Evolutionary conservation across 37 sponge, comb jelly and placozoan species (phyloP).

Genomic region (Ephydatia muelleri): DNA sequence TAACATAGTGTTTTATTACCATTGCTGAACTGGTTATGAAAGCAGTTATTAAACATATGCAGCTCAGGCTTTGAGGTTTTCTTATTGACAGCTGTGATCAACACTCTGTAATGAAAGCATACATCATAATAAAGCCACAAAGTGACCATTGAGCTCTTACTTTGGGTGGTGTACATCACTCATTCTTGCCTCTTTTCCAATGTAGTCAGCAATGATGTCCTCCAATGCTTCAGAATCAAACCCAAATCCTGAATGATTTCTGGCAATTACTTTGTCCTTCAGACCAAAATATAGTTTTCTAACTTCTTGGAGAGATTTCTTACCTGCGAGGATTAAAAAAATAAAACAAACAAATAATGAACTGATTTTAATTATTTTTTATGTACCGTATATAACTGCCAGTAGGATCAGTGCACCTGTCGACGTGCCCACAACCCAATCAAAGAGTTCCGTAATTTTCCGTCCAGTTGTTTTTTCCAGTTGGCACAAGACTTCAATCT

Average conservation of each 20-base stretch:
- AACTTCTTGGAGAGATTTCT: constrained; percentile 35
- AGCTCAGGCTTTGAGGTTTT: neutral
- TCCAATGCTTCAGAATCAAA: constrained; percentile 43
- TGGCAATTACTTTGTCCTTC: constrained; percentile 29
- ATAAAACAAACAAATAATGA: neutral
- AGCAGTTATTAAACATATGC: neutral
- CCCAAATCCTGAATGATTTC: constrained; percentile 8
- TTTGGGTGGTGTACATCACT: constrained; percentile 47
- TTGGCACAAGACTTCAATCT: constrained; percentile 15
- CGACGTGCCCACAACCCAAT: constrained; percentile 34
- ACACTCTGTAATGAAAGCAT: neutral
- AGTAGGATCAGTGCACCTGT: constrained; percentile 34
- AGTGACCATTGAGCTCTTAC: constrained; percentile 5
- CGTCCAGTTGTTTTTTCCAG: constrained; percentile 19
- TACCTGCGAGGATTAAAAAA: constrained; percentile 6
- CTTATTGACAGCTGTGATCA: neutral
- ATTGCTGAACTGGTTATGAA: neutral
- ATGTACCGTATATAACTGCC: constrained; percentile 19
- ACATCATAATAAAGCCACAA: neutral
- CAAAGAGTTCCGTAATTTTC: constrained; percentile 39
- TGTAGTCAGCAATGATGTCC: constrained; percentile 31
- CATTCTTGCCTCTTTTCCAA: constrained; percentile 45
- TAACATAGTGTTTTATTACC: neutral
- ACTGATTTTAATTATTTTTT: neutral
- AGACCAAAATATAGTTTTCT: constrained; percentile 37